phyloP scores from a whole-genome alignment of 2,113 vertebrate species.

The Oreocharis arfaki region DNA sequence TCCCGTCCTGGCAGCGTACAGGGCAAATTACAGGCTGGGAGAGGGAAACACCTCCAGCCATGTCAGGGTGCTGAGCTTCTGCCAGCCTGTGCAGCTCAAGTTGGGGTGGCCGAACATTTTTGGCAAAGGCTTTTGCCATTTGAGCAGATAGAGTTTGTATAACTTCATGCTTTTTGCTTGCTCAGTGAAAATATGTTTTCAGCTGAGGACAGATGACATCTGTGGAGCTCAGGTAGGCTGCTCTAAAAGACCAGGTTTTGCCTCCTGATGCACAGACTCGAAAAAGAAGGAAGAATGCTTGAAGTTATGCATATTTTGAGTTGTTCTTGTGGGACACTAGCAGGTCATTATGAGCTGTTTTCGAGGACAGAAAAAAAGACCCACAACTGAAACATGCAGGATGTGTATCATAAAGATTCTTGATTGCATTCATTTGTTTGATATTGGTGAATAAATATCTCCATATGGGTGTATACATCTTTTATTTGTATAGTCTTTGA shows the following conservation, averaged over 20 bases:
- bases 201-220: background rate
- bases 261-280: background rate
- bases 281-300: background rate
- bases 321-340: background rate
- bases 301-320: background rate
- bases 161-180: background rate
- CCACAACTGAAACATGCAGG: background rate
- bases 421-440: background rate
- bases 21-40: background rate
- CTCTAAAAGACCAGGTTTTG: background rate
- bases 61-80: background rate
- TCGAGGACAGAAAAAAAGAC: accelerated
- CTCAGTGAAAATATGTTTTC: background rate
- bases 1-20: background rate
- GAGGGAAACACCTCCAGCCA: background rate
- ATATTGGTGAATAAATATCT: background rate
- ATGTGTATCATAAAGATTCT: background rate
- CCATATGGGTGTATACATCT: background rate
- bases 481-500: background rate
- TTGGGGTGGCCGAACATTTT: background rate
- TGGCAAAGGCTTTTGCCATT: background rate
- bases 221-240: background rate
- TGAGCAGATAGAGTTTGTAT: background rate
- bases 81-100: background rate
- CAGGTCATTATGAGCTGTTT: background rate